Evolutionary conservation across 2,113 vertebrate genomes (phyloP), one percentile per base, ranked within the genome.

Genomic region (Xiphophorus hellerii): DNA sequence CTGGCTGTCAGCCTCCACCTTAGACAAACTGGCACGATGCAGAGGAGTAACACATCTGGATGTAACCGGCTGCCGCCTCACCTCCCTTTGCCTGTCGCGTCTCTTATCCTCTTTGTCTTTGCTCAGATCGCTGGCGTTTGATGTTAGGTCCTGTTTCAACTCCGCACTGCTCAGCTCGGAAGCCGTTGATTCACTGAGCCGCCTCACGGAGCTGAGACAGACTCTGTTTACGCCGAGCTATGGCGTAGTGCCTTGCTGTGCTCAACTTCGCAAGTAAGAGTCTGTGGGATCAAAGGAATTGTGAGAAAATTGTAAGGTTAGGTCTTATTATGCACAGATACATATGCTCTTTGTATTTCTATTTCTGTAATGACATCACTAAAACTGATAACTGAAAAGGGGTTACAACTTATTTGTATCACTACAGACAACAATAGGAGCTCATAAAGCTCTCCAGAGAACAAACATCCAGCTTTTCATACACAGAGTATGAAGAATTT

Each of bases 211-310:
- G 87, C 92, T 99, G 70, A 97, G 96, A 79, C 98, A 99, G 91
- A 99, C 97, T 0, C 94, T 99, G 0, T 91, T 96, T 89, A 97
- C 97, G 0, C 97, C 97, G 0, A 99, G 97, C 0, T 99, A 99
- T 0, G 98, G 98, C 0, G 97, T 99, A 5, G 97, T 99, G 2
- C 98, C 98, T 0, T 98, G 97, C 87, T 99, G 97, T 71, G 95
- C 95, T 25, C 95, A 96, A 80, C 95, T 99, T 0, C 96, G 97
- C 93, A 96, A 96, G 81, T 95, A 96, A 84, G 85, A 42, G 66
- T 60, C 27, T 35, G 20, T 66, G 3, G 4, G 12, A 61, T 78
- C 48, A n/a, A 37, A 29, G 62, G n/a, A 62, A 35, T 25, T 62
- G 39, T 42, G 14, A 42, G 39, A 15, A 42, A 66, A 65, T 35